Evolutionary conservation across 2,888 invertebrate genomes (phyloP).

Genomic region (Platerodrilus igneus): DNA sequence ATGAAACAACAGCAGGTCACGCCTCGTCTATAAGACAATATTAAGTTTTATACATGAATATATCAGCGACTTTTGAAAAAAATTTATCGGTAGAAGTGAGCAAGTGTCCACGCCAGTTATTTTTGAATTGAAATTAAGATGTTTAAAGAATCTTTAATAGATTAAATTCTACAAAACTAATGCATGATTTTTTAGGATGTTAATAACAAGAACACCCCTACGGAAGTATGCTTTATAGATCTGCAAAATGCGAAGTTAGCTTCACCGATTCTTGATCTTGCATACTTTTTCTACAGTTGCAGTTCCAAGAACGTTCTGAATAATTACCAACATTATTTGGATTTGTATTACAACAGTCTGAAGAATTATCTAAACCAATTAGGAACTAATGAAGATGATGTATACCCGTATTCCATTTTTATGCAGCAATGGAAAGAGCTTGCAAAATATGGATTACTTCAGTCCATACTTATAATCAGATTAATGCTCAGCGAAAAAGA

Average conservation of each 20-base stretch:
- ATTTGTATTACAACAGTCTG: conserved; percentile 31
- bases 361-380: conserved; percentile 25
- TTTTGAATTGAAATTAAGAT: no score
- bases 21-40: no score
- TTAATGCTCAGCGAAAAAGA: conserved; percentile 21
- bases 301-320: conserved; percentile 23
- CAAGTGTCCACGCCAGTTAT: no score
- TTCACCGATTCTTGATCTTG: conserved; percentile 31
- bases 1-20: no score
- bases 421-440: conserved; percentile 15
- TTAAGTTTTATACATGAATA: no score
- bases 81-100: no score
- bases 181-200: conserved; percentile 16
- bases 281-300: conserved; percentile 31
- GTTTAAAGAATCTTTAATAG: no score
- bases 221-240: conserved; percentile 30
- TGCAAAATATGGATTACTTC: conserved; percentile 17
- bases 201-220: conserved; percentile 23
- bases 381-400: conserved; percentile 27
- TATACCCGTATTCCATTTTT: conserved; percentile 24
- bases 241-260: conserved; percentile 31
- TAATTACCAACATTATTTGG: conserved; percentile 27
- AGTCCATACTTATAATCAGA: conserved; percentile 13
- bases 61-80: no score
- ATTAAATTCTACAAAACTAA: no score